These are phyloP conservation scores for Onychostoma macrolepis DNA, from an alignment of 2,113 vertebrate species.

Conservation along the genomic window DNA sequence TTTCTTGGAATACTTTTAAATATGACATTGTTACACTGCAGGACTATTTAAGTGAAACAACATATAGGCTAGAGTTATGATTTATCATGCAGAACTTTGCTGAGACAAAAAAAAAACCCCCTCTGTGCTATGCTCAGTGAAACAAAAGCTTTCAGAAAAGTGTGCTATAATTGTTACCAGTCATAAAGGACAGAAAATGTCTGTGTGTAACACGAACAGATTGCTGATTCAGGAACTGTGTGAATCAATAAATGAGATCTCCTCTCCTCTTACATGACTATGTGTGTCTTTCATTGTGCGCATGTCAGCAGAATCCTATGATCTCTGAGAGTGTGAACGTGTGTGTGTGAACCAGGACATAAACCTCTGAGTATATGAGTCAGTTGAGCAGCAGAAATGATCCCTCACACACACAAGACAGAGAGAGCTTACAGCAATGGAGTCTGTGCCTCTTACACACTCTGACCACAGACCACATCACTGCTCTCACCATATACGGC, in stretches of 20 bases:
- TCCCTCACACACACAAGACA: neutral
- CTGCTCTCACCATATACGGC: slow-evolving; percentile 15
- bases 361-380: slow-evolving; percentile 35
- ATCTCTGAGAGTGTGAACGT: neutral
- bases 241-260: slow-evolving; percentile 40
- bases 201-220: slow-evolving; percentile 33
- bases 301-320: slow-evolving; percentile 12
- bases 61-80: slow-evolving; percentile 57
- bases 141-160: slow-evolving; percentile 54
- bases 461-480: slow-evolving; percentile 29
- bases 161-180: slow-evolving; percentile 41
- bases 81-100: slow-evolving; percentile 56
- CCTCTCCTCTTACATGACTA: neutral
- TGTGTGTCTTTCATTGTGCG: neutral
- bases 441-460: slow-evolving; percentile 32
- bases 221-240: slow-evolving; percentile 50
- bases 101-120: slow-evolving; percentile 46
- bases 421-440: neutral
- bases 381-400: slow-evolving; percentile 10
- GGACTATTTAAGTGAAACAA: neutral
- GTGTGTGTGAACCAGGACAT: slow-evolving; percentile 9
- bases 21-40: neutral
- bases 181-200: slow-evolving; percentile 35
- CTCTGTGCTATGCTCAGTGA: slow-evolving; percentile 48
- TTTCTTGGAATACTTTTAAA: neutral